These are phyloP conservation scores for Neodontobutis hainanensis DNA, from an alignment of 2,113 vertebrate genomes.

Conservation along the genomic window DNA sequence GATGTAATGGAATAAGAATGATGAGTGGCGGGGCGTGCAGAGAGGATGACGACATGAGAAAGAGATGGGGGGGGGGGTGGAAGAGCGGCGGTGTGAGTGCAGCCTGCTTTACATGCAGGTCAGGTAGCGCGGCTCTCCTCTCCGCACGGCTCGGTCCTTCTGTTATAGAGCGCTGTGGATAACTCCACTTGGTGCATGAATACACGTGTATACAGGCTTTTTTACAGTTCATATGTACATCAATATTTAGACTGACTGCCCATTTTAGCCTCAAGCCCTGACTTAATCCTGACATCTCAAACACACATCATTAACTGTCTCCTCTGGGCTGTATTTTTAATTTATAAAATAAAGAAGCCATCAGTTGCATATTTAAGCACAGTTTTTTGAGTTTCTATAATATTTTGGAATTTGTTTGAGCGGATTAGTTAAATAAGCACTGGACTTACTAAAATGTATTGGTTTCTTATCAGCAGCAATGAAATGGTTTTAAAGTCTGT, in stretches of 20 bases:
- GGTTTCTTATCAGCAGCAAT: not conserved
- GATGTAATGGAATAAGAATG: constrained; percentile 42
- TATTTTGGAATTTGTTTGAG: not conserved
- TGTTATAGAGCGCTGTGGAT: constrained; percentile 35
- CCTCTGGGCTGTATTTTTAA: constrained; percentile 23
- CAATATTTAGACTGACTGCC: not conserved
- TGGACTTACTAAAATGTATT: not conserved
- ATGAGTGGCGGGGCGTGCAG: constrained; percentile 31
- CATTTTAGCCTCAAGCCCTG: constrained; percentile 8
- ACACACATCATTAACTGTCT: constrained; percentile 9
- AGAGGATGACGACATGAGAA: constrained; percentile 69
- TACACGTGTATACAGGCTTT: constrained; percentile 1
- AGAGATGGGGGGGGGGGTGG: constrained; percentile 42
- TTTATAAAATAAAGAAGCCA: constrained; percentile 7
- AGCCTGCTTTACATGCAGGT: constrained; percentile 80
- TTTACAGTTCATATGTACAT: not conserved
- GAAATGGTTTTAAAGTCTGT: not conserved
- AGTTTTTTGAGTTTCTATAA: not conserved
- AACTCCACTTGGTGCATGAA: constrained; percentile 19
- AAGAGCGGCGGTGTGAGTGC: constrained; percentile 59
- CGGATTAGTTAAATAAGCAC: not conserved
- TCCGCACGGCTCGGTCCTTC: constrained; percentile 61
- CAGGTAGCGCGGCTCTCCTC: constrained; percentile 70
- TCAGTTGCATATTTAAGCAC: not conserved
- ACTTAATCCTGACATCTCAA: constrained; percentile 20